Evolutionary conservation across 2,888 invertebrate genomes (phyloP), one percentile per base, ranked within the genome.

Genomic region (Drosophila nigricruria): DNA sequence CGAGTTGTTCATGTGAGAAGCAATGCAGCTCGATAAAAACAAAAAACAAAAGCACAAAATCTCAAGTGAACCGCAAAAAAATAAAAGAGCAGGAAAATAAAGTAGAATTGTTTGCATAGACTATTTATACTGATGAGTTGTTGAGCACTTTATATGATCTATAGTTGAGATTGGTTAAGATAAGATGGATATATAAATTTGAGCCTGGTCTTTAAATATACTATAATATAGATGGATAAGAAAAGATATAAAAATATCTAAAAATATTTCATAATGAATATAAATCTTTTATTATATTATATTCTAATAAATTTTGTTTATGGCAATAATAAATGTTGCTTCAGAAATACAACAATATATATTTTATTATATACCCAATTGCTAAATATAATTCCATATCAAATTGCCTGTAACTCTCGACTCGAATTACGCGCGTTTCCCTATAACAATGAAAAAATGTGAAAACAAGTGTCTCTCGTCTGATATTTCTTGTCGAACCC

Each of bases 1-100:
- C 54, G 38, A 76, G 40, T 18, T 75, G 59, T 50, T 49, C 53
- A 63, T 53, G n/a, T 53, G 38, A 53, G 32, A 53, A 45, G 25
- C 30, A 53, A 40, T 79, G 50, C 25, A 65, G 23, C 40, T 62
- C 42, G 47, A 42, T 52, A 27, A 66, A 53, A 27, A 45, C 27
- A 56, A 12, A 32, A 36, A 56, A 20, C 53, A 12, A 30, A 34
- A 47, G 58, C 12, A 20, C 53, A 12, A 30, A 34, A 47, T 66
- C 12, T n/a, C 16, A 23, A 53, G 42, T n/a, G 66, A 65, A 5
- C 34, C 20, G 49, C 34, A 12, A 40, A 36, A 64, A 18, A 65
- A 10, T 45, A 45, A 4, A 34, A n/a, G 8, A 23, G 14, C 3
- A 38, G 10, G 20, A 38, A 40, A 38, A 54, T 20, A 62, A 5